Evolutionary conservation across 2,113 vertebrate genomes (phyloP), one percentile per base, ranked within the genome.

Genomic region (Notiomystis cincta): DNA sequence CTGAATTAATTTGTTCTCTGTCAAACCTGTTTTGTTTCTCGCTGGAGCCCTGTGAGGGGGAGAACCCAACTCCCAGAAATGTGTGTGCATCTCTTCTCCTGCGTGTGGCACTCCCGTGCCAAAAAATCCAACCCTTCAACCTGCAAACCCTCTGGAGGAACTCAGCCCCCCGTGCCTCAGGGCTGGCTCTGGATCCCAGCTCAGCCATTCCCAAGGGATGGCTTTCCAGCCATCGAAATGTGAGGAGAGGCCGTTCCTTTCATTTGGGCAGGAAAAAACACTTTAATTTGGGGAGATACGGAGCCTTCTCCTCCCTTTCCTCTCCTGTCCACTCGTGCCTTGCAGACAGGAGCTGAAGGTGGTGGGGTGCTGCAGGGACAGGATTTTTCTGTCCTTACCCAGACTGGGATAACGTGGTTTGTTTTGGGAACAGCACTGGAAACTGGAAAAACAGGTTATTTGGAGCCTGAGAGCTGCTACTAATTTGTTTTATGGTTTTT

Each of bases 1-100:
- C 85, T 67, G 72, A 93, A 78, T 95, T 93, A 83, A 95, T 90
- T 92, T 80, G 54, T 28, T 91, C 67, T 71, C 82, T 71, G 86
- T 95, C 93, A 96, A 93, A 92, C 89, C 70, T 79, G 77, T 84
- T 94, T 89, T 93, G 67, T 37, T 87, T 86, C 79, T 61, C 2
- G 2, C 71, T 70, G 27, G 24, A 77, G 58, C 42, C 27, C 23
- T 37, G 18, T 0, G 24, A 85, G 90, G 58, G 54, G 71, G 62
- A 90, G 95, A 88, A 3, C 27, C 35, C 28, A 37, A 0, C 44
- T 83, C 62, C 35, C 51, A 62, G 81, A 20, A 62, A 60, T 9
- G 73, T 3, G 37, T 4, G 30, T 84, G 44, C 31, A 0, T 33
- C 71, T 92, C 31, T 86, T 8, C 72, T 91, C 94, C 94, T 96